Evolutionary conservation across 2,888 invertebrate genomes (phyloP).

Genomic region (Sinopyrophorus schimmeli): DNA sequence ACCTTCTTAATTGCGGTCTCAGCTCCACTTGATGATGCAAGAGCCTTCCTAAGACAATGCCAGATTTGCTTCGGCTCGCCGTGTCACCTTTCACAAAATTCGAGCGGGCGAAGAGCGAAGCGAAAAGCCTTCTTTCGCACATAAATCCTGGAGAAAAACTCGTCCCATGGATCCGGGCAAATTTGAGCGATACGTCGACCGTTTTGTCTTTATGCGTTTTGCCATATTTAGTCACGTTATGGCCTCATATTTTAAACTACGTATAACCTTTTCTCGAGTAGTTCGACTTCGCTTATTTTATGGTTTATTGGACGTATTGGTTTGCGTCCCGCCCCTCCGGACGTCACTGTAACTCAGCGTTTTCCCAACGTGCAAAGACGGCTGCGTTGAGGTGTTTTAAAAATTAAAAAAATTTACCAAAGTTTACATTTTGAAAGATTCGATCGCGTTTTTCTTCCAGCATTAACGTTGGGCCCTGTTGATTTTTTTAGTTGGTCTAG

Average conservation of each 20-base stretch:
- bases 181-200: constrained; percentile 31
- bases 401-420: too few species aligned
- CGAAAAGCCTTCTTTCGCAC: constrained; percentile 19
- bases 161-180: constrained; percentile 21
- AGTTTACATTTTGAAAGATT: too few species aligned
- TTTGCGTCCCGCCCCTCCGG: constrained; percentile 22
- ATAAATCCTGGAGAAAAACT: constrained; percentile 24
- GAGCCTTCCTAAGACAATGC: constrained; percentile 35
- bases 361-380: too few species aligned
- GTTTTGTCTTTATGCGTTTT: constrained; percentile 22
- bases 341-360: too few species aligned
- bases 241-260: constrained; percentile 28
- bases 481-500: too few species aligned
- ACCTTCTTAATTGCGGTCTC: constrained; percentile 32
- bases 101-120: neutral
- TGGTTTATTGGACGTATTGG: constrained; percentile 28
- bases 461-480: too few species aligned
- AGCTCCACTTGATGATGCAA: constrained; percentile 29
- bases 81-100: constrained; percentile 38
- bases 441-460: too few species aligned
- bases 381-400: too few species aligned
- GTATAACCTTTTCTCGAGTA: constrained; percentile 30
- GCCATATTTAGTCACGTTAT: constrained; percentile 32
- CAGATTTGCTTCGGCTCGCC: constrained; percentile 24
- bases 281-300: constrained; percentile 26